phyloP scores from a whole-genome alignment of 2,113 vertebrate species.

The Syngnathus scovelli region DNA sequence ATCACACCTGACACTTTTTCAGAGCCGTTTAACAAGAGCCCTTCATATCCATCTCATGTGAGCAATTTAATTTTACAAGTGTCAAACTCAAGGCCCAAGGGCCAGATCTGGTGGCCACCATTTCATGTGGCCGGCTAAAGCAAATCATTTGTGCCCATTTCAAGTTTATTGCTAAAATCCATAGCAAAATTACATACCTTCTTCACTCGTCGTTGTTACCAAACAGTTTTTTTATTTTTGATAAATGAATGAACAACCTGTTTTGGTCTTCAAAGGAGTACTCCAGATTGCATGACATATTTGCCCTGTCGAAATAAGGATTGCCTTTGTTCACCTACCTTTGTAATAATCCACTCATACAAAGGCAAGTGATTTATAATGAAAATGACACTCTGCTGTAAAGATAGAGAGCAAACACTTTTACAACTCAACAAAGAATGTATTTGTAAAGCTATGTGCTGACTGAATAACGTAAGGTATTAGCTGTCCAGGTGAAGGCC shows the following conservation, averaged over 20 bases:
- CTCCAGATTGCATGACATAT: slow-evolving; percentile 17
- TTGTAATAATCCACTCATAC: background rate
- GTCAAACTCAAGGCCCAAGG: background rate
- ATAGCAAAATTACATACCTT: background rate
- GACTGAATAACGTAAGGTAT: slow-evolving; percentile 3
- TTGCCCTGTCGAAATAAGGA: slow-evolving; percentile 1
- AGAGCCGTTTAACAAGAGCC: slow-evolving; percentile 33
- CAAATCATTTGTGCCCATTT: background rate
- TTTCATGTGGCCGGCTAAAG: background rate
- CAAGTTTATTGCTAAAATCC: background rate
- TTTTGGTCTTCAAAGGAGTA: slow-evolving; percentile 12
- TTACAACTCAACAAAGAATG: slow-evolving; percentile 5
- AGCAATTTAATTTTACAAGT: background rate
- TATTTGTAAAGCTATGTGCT: background rate
- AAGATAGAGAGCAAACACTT: slow-evolving; percentile 14
- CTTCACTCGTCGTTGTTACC: background rate
- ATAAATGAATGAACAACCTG: no score
- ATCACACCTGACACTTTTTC: slow-evolving; percentile 43
- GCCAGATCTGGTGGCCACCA: background rate
- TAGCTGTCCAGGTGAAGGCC: slow-evolving; percentile 14
- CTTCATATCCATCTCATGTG: background rate
- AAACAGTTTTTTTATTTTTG: background rate
- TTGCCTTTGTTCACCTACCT: slow-evolving; percentile 14
- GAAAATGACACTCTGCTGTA: slow-evolving; percentile 10
- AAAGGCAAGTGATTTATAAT: slow-evolving; percentile 30